Base-by-base conservation (phyloP, 2,797 vertebrate genomes). In the Arrhamphus sclerolepis region DNA sequence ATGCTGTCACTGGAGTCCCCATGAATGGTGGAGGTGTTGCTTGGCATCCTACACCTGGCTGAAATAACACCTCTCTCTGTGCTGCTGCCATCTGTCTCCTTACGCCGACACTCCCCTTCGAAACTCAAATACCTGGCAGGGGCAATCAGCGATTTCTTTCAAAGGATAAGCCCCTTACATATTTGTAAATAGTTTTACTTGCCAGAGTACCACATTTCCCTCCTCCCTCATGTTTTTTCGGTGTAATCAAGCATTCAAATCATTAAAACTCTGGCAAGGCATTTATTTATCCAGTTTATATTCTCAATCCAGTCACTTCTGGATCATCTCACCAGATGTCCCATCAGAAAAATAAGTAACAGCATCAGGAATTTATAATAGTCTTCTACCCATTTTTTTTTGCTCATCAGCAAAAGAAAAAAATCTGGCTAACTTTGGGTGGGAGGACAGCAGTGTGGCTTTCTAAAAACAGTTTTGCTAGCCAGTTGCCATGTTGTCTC, bases 11-110 rank as follows among this genome's bases (percentile, higher is more conserved):
- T 65, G 70, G 54, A 76, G 71, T 72, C 67, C 77, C 53, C 59
- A 54, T 68, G 63, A 80, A 83, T 64, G 49, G 79, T 62, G 56
- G 49, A 80, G 73, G 83, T 72, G 84, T 88, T 70, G 75, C 67
- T 83, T 85, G 85, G 84, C 82, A 78, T 84, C 56, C 55, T 80
- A 60, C 86, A 86, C 79, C 85, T 83, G 79, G 84, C 80, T 86
- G 73, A 85, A 87, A 82, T 71, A 80, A 72, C 82, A 83, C 84
- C 84, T 80, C 72, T 66, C 84, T 66, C 42, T n/a, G n/a, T 68
- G 71, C 74, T 56, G 56, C 76, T 41, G 60, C 85, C 87, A 88
- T 87, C 87, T 89, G 87, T 86, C 86, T 71, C 75, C 73, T 69
- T 73, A 62, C 68, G 55, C 68, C 39, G 54, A 71, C 67, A 61